Evolutionary conservation across 2,113 vertebrate species (phyloP).

Genomic region (Gasterosteus aculeatus): DNA sequence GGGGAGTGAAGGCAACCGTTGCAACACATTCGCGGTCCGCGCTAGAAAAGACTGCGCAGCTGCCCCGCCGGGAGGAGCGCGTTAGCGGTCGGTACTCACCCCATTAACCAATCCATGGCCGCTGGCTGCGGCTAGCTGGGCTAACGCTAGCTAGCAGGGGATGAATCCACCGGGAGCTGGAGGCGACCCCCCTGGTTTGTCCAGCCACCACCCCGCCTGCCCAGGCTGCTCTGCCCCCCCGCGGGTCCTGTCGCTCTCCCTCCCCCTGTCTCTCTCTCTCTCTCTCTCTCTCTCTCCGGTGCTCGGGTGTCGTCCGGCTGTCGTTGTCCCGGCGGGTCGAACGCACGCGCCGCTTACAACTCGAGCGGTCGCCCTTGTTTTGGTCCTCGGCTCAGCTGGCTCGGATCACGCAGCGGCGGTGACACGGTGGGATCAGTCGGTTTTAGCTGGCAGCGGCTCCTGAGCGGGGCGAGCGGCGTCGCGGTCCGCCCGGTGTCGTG

Average conservation of each 20-base stretch:
- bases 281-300: not conserved
- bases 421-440: conserved; percentile 51
- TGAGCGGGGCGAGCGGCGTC: conserved; percentile 41
- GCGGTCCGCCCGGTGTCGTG: conserved; percentile 28
- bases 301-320: conserved; percentile 43
- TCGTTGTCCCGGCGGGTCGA: conserved; percentile 34
- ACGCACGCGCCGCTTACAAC: conserved; percentile 50
- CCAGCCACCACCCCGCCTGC: conserved; percentile 69
- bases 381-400: conserved; percentile 57
- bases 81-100: conserved; percentile 82
- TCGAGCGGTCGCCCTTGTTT: conserved; percentile 69
- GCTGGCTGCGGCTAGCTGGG: conserved; percentile 64
- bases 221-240: conserved; percentile 51
- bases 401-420: conserved; percentile 50
- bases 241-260: conserved; percentile 49
- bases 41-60: conserved; percentile 46
- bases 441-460: conserved; percentile 43
- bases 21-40: conserved; percentile 5
- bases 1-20: too few relatives aligned
- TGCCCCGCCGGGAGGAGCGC: conserved; percentile 30
- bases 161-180: conserved; percentile 79
- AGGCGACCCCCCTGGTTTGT: conserved; percentile 74
- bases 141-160: conserved; percentile 73
- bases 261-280: not conserved
- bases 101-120: conserved; percentile 91